These are phyloP conservation scores for Plumapathes pennacea DNA, from an alignment of 92 coral and sea anemone genomes.

Conservation along the genomic window DNA sequence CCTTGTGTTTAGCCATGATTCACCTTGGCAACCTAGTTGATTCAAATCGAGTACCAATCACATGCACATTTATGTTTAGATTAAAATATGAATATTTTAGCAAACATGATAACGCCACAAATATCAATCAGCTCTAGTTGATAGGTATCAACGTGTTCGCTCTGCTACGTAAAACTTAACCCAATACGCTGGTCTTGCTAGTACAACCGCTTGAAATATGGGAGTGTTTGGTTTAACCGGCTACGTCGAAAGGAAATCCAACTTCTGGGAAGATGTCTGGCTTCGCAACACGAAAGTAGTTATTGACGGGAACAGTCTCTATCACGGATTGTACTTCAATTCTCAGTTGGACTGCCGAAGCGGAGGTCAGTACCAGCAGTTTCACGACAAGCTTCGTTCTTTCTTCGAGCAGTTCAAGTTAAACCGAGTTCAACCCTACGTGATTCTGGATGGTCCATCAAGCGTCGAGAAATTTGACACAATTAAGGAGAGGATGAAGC, in stretches of 20 bases:
- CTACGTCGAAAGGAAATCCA: slow-evolving; percentile 43
- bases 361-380: slow-evolving; percentile 83
- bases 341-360: slow-evolving; percentile 47
- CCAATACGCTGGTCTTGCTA: too few species aligned
- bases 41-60: too few species aligned
- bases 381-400: slow-evolving; percentile 32
- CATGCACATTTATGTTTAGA: too few species aligned
- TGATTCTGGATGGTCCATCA: slow-evolving; percentile 77
- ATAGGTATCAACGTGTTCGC: too few species aligned
- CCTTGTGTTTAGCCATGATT: too few species aligned
- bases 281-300: slow-evolving; percentile 62
- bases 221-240: slow-evolving; percentile 77
- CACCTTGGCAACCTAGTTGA: too few species aligned
- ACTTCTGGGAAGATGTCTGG: slow-evolving; percentile 52
- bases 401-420: slow-evolving; percentile 62
- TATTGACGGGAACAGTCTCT: slow-evolving; percentile 77
- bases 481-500: slow-evolving; percentile 22
- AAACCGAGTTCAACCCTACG: slow-evolving; percentile 56
- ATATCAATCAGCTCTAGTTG: too few species aligned
- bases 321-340: slow-evolving; percentile 42
- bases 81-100: too few species aligned
- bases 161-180: too few species aligned
- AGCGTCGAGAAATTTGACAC: slow-evolving; percentile 72
- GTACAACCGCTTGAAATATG: too few species aligned
- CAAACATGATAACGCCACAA: too few species aligned